Conservation (phyloP, 92 coral and sea anemone genomes). For the Epizoanthus rinbou region DNA sequence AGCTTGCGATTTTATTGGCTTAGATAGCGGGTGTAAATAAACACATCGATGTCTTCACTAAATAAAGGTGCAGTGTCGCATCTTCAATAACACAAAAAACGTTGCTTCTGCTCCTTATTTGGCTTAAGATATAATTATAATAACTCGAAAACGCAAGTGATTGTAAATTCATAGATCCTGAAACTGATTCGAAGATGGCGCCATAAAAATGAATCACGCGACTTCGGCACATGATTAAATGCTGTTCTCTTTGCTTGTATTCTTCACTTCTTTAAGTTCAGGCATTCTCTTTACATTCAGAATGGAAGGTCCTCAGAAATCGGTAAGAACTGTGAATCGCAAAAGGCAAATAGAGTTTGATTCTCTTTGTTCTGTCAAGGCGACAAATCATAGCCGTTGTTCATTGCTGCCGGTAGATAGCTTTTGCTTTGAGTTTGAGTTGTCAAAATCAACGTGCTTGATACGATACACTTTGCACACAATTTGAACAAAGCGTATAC, state of each 20-base stretch:
- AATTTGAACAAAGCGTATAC: background rate
- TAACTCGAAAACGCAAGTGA: constrained; percentile 21
- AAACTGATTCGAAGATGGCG: constrained; percentile 27
- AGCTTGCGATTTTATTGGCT: background rate
- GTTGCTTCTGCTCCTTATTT: constrained; percentile 15
- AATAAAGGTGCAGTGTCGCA: background rate
- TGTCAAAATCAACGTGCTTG: constrained; percentile 14
- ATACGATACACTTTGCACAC: constrained; percentile 5
- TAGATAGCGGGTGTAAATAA: background rate
- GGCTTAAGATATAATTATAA: background rate
- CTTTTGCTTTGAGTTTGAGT: constrained; percentile 8
- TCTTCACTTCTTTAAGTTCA: background rate
- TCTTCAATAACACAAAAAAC: background rate
- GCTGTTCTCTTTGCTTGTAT: background rate
- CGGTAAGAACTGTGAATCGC: background rate
- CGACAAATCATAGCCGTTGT: background rate
- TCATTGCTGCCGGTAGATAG: background rate
- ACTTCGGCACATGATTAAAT: background rate
- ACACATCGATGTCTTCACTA: background rate
- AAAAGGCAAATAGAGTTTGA: background rate
- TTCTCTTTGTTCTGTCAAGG: background rate
- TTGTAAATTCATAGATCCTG: background rate
- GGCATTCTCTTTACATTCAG: background rate
- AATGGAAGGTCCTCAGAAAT: background rate
- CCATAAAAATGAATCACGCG: constrained; percentile 35